Percentiles rank a stretch among this genome's conserved stretches.
These are phyloP conservation scores for Papilio demoleus DNA, from an alignment of 2,888 invertebrate genomes.

Conservation along the genomic window DNA sequence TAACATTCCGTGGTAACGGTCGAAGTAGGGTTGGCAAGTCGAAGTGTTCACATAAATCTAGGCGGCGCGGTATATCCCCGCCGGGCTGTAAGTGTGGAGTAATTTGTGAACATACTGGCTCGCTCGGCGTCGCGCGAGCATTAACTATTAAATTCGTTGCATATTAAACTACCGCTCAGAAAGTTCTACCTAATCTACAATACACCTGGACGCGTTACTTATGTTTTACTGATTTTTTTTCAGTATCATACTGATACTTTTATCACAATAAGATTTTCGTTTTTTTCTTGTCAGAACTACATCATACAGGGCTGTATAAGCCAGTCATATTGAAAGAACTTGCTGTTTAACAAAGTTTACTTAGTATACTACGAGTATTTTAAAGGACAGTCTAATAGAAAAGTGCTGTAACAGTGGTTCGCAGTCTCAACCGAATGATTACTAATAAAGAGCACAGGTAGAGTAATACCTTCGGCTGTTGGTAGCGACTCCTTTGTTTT, in stretches of 20 bases:
- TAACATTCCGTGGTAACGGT: conserved; percentile 58
- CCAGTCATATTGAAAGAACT: too few relatives aligned
- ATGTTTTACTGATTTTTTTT: conserved; percentile 17
- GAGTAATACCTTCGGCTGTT: conserved; percentile 57
- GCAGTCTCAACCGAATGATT: conserved; percentile 40
- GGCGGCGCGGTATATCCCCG: conserved; percentile 63
- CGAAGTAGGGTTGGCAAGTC: conserved; percentile 67
- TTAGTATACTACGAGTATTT: not conserved
- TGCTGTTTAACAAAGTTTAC: too few relatives aligned
- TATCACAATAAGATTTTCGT: not conserved
- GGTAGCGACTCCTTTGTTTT: conserved; percentile 71
- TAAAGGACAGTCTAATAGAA: not conserved
- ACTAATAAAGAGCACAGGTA: conserved; percentile 49
- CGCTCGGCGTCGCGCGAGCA: conserved; percentile 72
- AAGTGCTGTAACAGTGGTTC: not conserved
- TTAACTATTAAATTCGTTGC: conserved; percentile 84
- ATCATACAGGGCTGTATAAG: too few relatives aligned
- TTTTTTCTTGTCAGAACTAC: too few relatives aligned
- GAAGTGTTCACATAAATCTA: conserved; percentile 75
- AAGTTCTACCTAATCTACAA: conserved; percentile 64
- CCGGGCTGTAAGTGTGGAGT: conserved; percentile 77
- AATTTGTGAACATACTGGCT: conserved; percentile 76
- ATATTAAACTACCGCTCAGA: conserved; percentile 78
- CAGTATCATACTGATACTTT: not conserved
- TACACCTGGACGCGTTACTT: conserved; percentile 55